These are phyloP conservation scores for Sesia apiformis DNA, from an alignment of 2,888 invertebrate species.

Conservation along the genomic window DNA sequence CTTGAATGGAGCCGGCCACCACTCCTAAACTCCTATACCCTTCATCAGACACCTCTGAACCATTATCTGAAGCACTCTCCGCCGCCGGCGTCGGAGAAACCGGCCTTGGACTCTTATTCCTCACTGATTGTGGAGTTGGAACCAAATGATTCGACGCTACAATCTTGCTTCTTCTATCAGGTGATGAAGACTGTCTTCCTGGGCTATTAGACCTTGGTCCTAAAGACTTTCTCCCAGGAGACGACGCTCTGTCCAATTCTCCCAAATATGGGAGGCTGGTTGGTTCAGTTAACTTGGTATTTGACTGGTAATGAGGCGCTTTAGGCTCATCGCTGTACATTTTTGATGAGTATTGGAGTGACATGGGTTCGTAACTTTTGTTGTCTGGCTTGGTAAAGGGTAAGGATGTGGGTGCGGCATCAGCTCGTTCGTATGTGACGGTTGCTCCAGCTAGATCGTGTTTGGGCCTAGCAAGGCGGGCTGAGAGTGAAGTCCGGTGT, in stretches of 20 bases:
- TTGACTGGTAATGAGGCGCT: conserved; percentile 46
- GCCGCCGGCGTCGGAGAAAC: conserved; percentile 73
- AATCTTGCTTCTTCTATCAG: conserved; percentile 55
- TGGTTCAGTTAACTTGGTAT: conserved; percentile 42
- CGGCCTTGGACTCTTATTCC: conserved; percentile 58
- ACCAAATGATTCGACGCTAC: conserved; percentile 59
- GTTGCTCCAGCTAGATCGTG: conserved; percentile 86
- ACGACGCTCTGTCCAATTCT: conserved; percentile 47
- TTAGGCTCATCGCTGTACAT: conserved; percentile 41
- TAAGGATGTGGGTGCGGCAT: conserved; percentile 47
- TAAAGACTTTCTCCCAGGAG: conserved; percentile 46
- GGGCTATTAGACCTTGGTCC: conserved; percentile 46
- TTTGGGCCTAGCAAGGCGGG: conserved; percentile 78
- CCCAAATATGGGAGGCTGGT: conserved; percentile 58
- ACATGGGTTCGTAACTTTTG: conserved; percentile 47
- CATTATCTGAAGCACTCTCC: conserved; percentile 83
- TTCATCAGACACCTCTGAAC: conserved; percentile 89
- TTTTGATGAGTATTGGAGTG: conserved; percentile 40
- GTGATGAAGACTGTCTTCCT: conserved; percentile 54
- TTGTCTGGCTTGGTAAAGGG: conserved; percentile 34
- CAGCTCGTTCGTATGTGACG: conserved; percentile 84
- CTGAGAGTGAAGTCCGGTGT: conserved; percentile 87
- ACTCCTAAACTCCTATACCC: conserved; percentile 88
- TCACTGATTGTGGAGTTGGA: conserved; percentile 58
- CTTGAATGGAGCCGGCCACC: conserved; percentile 67